Evolutionary conservation across 1,140 invertebrate genomes (phyloP).

Genomic region (Drosophila ogumai): DNA sequence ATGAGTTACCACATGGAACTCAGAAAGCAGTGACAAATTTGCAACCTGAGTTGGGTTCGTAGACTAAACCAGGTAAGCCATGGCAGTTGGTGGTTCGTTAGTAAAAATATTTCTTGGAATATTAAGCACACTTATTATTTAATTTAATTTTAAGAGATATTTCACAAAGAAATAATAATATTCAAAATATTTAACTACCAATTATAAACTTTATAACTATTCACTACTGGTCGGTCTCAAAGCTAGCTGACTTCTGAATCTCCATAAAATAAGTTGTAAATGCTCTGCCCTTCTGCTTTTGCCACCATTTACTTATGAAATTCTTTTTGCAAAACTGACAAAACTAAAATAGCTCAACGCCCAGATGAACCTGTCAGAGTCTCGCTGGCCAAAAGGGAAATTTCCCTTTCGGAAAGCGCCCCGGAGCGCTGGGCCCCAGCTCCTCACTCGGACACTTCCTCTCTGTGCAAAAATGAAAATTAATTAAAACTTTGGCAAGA

Average conservation of each 20-base stretch:
- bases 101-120: not conserved
- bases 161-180: not conserved
- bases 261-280: conserved; percentile 1
- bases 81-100: not conserved
- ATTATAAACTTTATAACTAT: not conserved
- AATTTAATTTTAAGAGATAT: too few relatives aligned
- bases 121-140: not conserved
- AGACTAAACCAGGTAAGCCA: not conserved
- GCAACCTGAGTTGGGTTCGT: not conserved
- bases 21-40: not conserved
- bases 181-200: too few relatives aligned
- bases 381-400: conserved; percentile 36
- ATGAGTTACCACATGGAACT: conserved; percentile 18
- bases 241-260: not conserved
- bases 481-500: conserved; percentile 76
- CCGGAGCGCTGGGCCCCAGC: conserved; percentile 22
- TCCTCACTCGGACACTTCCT: conserved; percentile 44
- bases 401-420: conserved; percentile 27
- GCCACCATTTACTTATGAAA: conserved; percentile 12
- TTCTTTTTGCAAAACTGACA: conserved; percentile 21
- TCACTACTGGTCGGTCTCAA: not conserved
- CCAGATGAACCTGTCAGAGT: conserved; percentile 32
- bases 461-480: conserved; percentile 78
- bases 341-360: conserved; percentile 28
- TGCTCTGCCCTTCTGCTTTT: too few relatives aligned